Conservation (phyloP, 2,113 vertebrate species). For the Cyprinus carpio region DNA sequence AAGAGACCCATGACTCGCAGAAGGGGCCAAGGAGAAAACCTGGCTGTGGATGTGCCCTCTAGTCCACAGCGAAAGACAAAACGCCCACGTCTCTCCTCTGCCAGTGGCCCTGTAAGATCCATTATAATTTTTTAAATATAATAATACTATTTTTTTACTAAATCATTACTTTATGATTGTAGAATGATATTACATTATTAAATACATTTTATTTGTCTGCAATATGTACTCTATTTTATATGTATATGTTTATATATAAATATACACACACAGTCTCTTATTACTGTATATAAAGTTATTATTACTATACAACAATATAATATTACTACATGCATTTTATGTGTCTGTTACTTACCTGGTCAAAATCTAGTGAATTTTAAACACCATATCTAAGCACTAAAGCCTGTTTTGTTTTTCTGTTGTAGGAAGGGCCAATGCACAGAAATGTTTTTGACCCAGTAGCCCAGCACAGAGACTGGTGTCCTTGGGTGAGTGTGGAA, state of each 20-base stretch:
- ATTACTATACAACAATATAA: too few species aligned
- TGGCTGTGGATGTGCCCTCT: conserved; percentile 70
- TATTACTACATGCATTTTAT: too few species aligned
- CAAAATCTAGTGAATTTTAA: not conserved
- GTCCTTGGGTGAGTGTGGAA: conserved; percentile 84
- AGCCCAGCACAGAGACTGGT: conserved; percentile 93
- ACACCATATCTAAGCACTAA: not conserved
- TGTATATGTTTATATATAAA: too few species aligned
- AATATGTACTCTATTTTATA: too few species aligned
- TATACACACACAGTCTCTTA: too few species aligned
- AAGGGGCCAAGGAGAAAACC: conserved; percentile 81
- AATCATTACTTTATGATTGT: too few species aligned
- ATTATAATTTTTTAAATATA: not conserved
- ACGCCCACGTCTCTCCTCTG: conserved; percentile 83
- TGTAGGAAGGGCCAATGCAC: conserved; percentile 76
- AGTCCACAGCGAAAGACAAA: conserved; percentile 81
- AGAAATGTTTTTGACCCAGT: conserved; percentile 85
- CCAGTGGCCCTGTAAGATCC: conserved; percentile 81
- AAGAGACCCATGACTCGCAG: conserved; percentile 85
- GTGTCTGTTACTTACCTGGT: too few species aligned
- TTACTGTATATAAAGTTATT: too few species aligned
- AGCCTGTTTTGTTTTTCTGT: conserved; percentile 6
- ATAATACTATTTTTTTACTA: too few species aligned
- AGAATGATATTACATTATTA: too few species aligned
- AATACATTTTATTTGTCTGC: too few species aligned